Conservation (phyloP, 2,797 vertebrate species). For the Lepidocolaptes lacrymiger region DNA sequence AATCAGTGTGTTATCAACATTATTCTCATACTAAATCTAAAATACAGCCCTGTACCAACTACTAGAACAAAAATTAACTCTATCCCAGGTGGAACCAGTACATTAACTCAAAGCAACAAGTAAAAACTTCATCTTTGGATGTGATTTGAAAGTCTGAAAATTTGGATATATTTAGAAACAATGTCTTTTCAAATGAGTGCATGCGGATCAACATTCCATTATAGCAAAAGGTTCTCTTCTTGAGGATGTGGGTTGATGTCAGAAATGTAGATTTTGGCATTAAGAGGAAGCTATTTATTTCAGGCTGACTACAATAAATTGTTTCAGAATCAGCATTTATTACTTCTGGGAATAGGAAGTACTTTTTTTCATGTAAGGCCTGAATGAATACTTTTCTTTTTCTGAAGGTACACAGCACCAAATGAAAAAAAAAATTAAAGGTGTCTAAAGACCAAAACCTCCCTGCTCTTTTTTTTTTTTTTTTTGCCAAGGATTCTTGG, state of each 20-base stretch:
- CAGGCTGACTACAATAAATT: neutral
- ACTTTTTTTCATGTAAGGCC: neutral
- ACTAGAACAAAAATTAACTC: neutral
- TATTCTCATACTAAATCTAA: neutral
- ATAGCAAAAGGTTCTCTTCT: neutral
- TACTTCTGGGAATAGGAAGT: neutral
- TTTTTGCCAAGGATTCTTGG: neutral
- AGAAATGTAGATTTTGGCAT: neutral
- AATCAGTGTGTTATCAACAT: neutral
- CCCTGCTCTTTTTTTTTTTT: neutral
- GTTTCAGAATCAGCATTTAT: neutral
- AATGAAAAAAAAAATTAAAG: neutral
- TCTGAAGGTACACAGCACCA: neutral
- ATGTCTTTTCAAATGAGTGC: neutral
- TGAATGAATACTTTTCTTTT: neutral
- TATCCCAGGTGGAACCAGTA: neutral
- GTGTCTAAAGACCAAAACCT: neutral
- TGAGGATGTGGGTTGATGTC: neutral
- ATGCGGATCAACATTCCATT: neutral
- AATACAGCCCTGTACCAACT: neutral
- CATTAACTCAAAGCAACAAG: neutral
- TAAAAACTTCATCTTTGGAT: neutral
- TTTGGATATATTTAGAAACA: neutral
- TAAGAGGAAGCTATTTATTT: neutral
- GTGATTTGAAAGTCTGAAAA: neutral